Evolutionary conservation across 2,797 vertebrate species (phyloP).

Genomic region (Xenopus petersii): DNA sequence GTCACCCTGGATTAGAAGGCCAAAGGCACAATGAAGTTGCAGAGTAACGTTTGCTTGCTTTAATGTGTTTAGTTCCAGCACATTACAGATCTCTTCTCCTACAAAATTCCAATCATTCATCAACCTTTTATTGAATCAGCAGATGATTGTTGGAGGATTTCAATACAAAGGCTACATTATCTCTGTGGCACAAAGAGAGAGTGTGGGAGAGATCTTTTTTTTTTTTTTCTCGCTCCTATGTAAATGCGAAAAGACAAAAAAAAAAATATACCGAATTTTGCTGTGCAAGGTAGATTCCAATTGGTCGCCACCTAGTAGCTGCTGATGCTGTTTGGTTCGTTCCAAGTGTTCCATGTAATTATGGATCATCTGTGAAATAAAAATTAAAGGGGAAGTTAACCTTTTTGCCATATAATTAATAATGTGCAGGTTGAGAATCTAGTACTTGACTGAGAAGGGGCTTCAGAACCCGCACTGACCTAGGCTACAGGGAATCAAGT

Average conservation of each 20-base stretch:
- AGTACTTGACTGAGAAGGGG: no score
- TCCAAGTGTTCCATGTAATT: slow-evolving; percentile 99
- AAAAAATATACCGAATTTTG: slow-evolving; percentile 79
- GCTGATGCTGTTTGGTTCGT: slow-evolving; percentile 90
- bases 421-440: no score
- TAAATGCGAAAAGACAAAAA: background rate
- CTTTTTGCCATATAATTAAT: no score
- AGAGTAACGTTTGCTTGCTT: background rate
- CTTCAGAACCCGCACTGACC: no score
- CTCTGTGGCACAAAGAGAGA: slow-evolving; percentile 53
- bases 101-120: slow-evolving; percentile 56
- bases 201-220: slow-evolving; percentile 14
- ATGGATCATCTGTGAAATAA: slow-evolving; percentile 90
- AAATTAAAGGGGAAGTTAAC: slow-evolving; percentile 29
- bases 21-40: no score
- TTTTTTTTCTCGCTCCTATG: no score
- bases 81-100: slow-evolving; percentile 53
- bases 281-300: slow-evolving; percentile 69
- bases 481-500: no score
- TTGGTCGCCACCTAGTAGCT: slow-evolving; percentile 73
- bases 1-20: no score
- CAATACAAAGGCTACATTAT: slow-evolving; percentile 57
- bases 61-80: background rate
- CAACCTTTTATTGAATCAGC: slow-evolving; percentile 56
- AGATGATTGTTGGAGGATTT: slow-evolving; percentile 60